Conservation (phyloP, 2,888 invertebrate genomes). For the Thelaira solivaga region DNA sequence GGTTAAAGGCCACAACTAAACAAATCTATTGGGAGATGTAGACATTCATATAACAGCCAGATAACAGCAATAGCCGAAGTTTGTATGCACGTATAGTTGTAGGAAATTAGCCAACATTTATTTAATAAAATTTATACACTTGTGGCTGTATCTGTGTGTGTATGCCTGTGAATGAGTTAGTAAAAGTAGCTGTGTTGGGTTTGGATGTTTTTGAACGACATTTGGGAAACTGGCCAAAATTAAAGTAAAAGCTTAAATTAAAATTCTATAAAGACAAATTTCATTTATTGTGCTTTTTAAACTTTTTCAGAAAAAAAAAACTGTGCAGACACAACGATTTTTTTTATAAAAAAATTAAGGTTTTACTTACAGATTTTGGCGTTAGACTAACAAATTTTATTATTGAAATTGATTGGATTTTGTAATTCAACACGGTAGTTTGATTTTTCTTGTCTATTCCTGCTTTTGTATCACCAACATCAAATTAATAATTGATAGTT, state of each 20-base stretch:
- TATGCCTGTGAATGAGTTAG: neutral
- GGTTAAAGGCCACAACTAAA: constrained; percentile 43
- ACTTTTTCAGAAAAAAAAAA: too few species aligned
- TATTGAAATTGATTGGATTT: constrained; percentile 1
- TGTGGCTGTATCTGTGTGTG: too few species aligned
- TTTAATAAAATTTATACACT: constrained; percentile 41
- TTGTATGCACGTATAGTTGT: constrained; percentile 8
- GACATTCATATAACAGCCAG: neutral
- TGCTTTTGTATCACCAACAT: constrained; percentile 45
- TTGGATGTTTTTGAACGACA: constrained; percentile 10
- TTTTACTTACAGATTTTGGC: neutral
- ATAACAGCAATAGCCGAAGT: constrained; percentile 15
- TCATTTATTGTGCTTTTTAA: too few species aligned
- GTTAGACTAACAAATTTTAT: too few species aligned
- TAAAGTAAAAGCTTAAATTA: neutral
- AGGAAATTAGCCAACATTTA: constrained; percentile 47
- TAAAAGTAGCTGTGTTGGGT: neutral
- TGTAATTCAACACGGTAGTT: constrained; percentile 14
- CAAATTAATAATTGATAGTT: constrained; percentile 19
- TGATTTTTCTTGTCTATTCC: too few species aligned
- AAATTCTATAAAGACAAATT: too few species aligned
- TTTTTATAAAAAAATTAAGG: neutral
- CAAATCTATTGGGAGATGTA: constrained; percentile 22
- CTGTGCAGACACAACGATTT: too few species aligned
- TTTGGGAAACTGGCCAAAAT: constrained; percentile 31